Conservation (phyloP, 1,140 invertebrate species). For the Zaprionus ornatus region DNA sequence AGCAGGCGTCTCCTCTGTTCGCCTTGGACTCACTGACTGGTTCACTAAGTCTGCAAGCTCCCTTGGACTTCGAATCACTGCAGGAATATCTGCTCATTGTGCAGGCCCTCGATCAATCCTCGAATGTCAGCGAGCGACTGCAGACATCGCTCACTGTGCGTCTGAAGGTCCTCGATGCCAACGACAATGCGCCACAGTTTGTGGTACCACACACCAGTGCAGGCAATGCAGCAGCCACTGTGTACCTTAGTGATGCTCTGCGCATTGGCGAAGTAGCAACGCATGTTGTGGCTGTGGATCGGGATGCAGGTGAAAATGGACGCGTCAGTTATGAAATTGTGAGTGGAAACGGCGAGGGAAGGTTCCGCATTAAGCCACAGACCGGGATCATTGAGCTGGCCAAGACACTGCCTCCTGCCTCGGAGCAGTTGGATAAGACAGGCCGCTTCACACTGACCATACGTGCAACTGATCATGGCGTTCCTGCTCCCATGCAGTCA, state of each 20-base stretch:
- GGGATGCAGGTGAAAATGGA: conserved; percentile 93
- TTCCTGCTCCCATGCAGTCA: conserved; percentile 87
- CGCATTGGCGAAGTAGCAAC: conserved; percentile 87
- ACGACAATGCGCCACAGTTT: conserved; percentile 94
- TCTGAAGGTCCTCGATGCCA: conserved; percentile 92
- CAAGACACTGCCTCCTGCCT: conserved; percentile 86
- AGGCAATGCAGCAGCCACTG: conserved; percentile 63
- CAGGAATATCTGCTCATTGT: conserved; percentile 93
- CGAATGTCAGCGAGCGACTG: conserved; percentile 87
- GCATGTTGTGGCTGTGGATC: conserved; percentile 93
- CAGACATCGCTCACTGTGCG: conserved; percentile 91
- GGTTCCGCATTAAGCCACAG: conserved; percentile 91
- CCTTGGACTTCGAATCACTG: conserved; percentile 92
- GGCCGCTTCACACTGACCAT: conserved; percentile 89
- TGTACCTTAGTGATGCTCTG: conserved; percentile 85
- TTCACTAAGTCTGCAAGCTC: conserved; percentile 88
- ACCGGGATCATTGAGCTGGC: conserved; percentile 91
- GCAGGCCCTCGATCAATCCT: conserved; percentile 92
- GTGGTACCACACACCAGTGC: conserved; percentile 81
- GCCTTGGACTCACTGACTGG: conserved; percentile 92
- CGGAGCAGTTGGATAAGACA: conserved; percentile 52
- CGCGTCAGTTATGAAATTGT: conserved; percentile 92
- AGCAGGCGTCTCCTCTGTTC: conserved; percentile 85
- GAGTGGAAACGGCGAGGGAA: conserved; percentile 91
- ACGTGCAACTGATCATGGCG: conserved; percentile 92